Evolutionary conservation across 2,888 invertebrate species (phyloP).

Genomic region (Mythimna ferrago): DNA sequence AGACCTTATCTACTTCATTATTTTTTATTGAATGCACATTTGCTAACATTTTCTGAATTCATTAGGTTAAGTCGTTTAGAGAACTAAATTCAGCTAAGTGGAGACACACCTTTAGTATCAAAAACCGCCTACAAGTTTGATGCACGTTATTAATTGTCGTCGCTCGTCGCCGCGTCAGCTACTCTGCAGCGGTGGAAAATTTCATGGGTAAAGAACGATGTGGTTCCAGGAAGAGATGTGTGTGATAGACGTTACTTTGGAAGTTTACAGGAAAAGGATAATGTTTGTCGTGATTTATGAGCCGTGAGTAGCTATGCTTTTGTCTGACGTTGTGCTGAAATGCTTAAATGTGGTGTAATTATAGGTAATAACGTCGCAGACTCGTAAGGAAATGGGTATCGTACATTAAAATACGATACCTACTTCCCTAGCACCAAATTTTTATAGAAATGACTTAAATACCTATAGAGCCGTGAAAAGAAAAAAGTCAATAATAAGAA

Average conservation of each 20-base stretch:
- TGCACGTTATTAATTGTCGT: slow-evolving; percentile 61
- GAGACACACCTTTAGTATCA: slow-evolving; percentile 32
- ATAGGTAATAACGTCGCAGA: no score
- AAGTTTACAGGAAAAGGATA: slow-evolving; percentile 3
- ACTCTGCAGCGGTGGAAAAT: slow-evolving; percentile 9
- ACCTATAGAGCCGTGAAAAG: neutral
- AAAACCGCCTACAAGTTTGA: slow-evolving; percentile 52
- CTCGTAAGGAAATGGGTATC: neutral
- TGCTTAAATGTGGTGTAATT: neutral
- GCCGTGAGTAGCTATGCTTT: neutral
- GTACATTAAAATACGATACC: no score
- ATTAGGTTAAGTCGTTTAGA: neutral
- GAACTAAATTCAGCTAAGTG: neutral
- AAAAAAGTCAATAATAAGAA: neutral
- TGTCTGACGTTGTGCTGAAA: neutral
- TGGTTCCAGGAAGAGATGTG: slow-evolving; percentile 5
- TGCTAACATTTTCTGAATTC: neutral
- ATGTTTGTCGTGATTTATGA: slow-evolving; percentile 13
- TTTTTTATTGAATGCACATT: neutral
- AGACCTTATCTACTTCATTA: no score
- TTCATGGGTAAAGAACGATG: slow-evolving; percentile 5
- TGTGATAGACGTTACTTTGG: neutral
- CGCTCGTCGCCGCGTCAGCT: slow-evolving; percentile 18
- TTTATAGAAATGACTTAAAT: neutral
- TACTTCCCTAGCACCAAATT: neutral